These are phyloP conservation scores for Acanthurus leucopareius DNA, from an alignment of 2,797 vertebrate species.

Conservation along the genomic window DNA sequence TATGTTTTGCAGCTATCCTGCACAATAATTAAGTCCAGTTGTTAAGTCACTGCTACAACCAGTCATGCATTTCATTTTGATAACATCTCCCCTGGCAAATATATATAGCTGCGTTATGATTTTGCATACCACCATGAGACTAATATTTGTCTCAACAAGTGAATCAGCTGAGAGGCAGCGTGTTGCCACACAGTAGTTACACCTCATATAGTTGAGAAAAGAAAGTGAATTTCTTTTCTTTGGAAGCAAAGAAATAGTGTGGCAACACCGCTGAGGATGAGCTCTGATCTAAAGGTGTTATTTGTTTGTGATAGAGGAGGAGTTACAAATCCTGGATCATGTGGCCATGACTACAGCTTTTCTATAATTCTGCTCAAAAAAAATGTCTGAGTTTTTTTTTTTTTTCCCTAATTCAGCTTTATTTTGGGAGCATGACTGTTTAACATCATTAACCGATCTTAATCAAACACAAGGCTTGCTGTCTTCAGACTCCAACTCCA, in stretches of 20 bases:
- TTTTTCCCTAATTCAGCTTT: neutral
- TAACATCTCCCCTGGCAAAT: constrained; percentile 5
- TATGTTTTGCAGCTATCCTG: neutral
- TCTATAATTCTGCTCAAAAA: neutral
- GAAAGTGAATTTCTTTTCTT: constrained; percentile 11
- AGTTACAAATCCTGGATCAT: constrained; percentile 20
- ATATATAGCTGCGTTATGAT: neutral
- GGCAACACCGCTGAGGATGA: neutral
- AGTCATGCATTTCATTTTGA: constrained; percentile 23
- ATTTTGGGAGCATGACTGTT: neutral
- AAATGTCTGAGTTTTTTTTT: too few relatives aligned
- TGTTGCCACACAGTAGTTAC: constrained; percentile 20
- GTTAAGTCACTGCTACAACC: neutral
- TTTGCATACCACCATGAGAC: constrained; percentile 23
- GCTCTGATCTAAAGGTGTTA: neutral
- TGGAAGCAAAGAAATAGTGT: constrained; percentile 6
- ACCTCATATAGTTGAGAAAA: constrained; percentile 36
- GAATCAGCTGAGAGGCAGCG: constrained; percentile 18
- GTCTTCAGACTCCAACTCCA: neutral
- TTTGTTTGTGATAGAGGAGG: neutral
- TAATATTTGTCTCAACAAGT: constrained; percentile 31
- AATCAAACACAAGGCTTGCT: neutral
- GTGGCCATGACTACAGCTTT: constrained; percentile 3
- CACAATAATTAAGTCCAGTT: neutral
- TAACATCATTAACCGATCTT: neutral